Percentiles rank a stretch among this genome's conserved stretches.
Conservation (phyloP, 2,888 invertebrate genomes). For the Drosophila hamatofila region DNA sequence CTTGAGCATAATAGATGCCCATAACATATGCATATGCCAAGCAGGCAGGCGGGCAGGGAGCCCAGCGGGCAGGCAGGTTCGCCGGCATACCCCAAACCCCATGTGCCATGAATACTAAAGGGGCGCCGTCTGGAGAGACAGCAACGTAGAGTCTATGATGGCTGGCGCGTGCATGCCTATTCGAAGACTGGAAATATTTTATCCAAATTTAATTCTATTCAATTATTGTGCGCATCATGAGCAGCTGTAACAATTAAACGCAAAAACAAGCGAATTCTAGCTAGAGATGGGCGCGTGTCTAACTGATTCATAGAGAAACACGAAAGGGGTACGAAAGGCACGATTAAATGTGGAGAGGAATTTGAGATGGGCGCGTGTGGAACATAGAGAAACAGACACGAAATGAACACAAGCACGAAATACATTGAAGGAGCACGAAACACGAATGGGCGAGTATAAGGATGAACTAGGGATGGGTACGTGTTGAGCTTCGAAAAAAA, state of each 20-base stretch:
- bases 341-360: neutral
- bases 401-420: neutral
- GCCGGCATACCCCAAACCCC: constrained; percentile 10
- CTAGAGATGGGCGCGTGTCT: constrained; percentile 1
- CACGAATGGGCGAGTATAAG: neutral
- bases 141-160: constrained; percentile 27
- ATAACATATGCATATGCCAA: constrained; percentile 46
- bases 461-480: neutral
- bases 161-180: constrained; percentile 39
- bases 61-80: neutral
- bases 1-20: constrained; percentile 65
- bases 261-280: neutral
- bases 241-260: constrained; percentile 10
- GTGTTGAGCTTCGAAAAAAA: too few species aligned
- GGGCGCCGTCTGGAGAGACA: constrained; percentile 35
- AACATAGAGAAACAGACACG: neutral
- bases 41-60: neutral
- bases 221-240: constrained; percentile 44
- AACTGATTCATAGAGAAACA: neutral
- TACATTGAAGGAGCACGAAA: neutral
- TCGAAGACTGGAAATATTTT: constrained; percentile 39
- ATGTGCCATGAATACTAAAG: constrained; percentile 68
- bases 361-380: neutral
- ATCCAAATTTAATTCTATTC: constrained; percentile 54
- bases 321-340: neutral